Percentiles rank a stretch among this genome's conserved stretches.
phyloP scores from a whole-genome alignment of 2,797 vertebrate genomes.

The Gila robusta region DNA sequence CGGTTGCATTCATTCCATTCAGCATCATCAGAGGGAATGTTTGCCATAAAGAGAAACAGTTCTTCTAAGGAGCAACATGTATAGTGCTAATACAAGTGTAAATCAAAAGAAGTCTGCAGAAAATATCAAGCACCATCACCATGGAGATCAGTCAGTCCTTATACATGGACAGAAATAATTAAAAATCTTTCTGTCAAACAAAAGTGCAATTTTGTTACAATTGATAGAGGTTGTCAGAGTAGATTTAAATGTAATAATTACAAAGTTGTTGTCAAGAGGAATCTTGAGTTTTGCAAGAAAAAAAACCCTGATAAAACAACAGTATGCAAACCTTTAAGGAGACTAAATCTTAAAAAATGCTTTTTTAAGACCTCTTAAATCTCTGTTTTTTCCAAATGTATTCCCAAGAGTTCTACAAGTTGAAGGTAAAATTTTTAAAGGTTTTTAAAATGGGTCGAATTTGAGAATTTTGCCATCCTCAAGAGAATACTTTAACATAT shows the following conservation, averaged over 20 bases:
- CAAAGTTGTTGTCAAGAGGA: neutral
- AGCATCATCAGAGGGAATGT: neutral
- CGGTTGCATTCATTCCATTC: neutral
- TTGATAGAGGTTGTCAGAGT: slow-evolving; percentile 12
- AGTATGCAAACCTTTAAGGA: neutral
- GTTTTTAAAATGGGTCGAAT: neutral
- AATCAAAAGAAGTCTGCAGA: slow-evolving; percentile 19
- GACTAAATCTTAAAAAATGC: neutral
- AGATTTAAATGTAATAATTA: slow-evolving; percentile 10
- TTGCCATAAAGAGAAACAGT: neutral
- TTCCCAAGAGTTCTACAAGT: neutral
- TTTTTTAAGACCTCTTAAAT: neutral
- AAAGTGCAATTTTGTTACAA: slow-evolving; percentile 21
- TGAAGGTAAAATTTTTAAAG: neutral
- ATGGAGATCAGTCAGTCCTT: neutral
- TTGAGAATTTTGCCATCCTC: neutral
- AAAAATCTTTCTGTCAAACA: slow-evolving; percentile 16
- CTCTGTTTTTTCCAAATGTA: neutral
- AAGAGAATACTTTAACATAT: neutral
- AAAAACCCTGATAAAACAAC: neutral
- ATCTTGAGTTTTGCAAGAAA: neutral
- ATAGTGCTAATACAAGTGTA: neutral
- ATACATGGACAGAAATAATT: slow-evolving; percentile 28
- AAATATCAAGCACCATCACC: slow-evolving; percentile 22
- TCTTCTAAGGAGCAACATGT: neutral